Conservation (phyloP, 2,888 invertebrate genomes). For the Fragum sueziense region DNA sequence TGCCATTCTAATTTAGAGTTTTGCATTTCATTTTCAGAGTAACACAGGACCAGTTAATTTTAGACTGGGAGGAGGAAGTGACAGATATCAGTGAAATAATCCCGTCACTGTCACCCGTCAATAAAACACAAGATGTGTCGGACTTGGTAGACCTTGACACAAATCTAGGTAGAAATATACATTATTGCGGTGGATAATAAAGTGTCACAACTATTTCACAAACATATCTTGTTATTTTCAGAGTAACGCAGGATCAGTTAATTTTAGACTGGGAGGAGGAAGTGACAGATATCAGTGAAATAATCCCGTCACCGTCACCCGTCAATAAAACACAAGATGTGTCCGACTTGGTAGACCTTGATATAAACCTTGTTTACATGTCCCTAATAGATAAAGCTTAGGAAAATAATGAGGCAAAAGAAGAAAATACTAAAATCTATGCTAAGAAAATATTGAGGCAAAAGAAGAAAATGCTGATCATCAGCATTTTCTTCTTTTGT, state of each 20-base stretch:
- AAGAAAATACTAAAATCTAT: too few relatives aligned
- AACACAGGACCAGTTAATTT: constrained; percentile 69
- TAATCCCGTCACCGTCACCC: constrained; percentile 38
- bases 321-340: constrained; percentile 38
- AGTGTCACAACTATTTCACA: too few relatives aligned
- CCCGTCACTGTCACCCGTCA: constrained; percentile 42
- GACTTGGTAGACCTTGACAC: constrained; percentile 60
- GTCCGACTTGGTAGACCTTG: constrained; percentile 58
- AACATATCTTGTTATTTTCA: constrained; percentile 29
- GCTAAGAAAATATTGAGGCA: too few relatives aligned
- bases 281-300: constrained; percentile 53
- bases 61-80: constrained; percentile 67
- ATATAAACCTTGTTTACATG: constrained; percentile 65
- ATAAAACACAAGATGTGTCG: constrained; percentile 41
- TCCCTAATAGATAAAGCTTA: too few relatives aligned
- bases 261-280: constrained; percentile 68
- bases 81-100: constrained; percentile 51
- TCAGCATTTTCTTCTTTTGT: too few relatives aligned
- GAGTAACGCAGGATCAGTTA: constrained; percentile 71
- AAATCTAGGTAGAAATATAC: constrained; percentile 64
- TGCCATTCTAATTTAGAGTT: too few relatives aligned
- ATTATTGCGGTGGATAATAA: too few relatives aligned
- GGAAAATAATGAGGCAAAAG: too few relatives aligned
- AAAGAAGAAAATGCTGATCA: too few relatives aligned
- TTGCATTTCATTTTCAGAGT: constrained; percentile 53